Evolutionary conservation across 2,888 invertebrate genomes (phyloP).

Genomic region (Agrotis segetum): DNA sequence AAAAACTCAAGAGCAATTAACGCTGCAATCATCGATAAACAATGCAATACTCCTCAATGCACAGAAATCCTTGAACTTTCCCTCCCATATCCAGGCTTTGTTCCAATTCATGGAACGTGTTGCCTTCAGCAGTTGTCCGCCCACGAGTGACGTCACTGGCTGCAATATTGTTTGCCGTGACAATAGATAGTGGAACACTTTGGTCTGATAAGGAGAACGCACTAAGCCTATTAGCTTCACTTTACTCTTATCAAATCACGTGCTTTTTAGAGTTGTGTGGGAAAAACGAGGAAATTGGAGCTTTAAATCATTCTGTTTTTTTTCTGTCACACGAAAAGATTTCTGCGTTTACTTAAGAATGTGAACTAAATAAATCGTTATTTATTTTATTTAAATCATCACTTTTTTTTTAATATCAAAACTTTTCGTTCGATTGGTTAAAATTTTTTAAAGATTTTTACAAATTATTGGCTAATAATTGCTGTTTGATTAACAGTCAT

Average conservation of each 20-base stretch:
- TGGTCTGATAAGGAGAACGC: slow-evolving; percentile 59
- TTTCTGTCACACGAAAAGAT: too few species aligned
- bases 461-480: too few species aligned
- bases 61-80: slow-evolving; percentile 56
- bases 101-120: slow-evolving; percentile 50
- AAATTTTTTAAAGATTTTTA: too few species aligned
- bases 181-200: slow-evolving; percentile 50
- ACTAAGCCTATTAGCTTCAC: slow-evolving; percentile 64
- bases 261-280: slow-evolving; percentile 34
- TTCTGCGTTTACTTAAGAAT: too few species aligned
- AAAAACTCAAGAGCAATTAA: too few species aligned
- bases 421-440: too few species aligned
- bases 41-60: slow-evolving; percentile 17
- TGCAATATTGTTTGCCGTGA: slow-evolving; percentile 61
- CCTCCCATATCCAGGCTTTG: slow-evolving; percentile 20
- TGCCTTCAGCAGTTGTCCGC: slow-evolving; percentile 35
- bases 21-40: slow-evolving; percentile 23
- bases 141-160: slow-evolving; percentile 55
- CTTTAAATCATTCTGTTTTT: not conserved
- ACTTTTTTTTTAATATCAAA: too few species aligned
- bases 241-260: slow-evolving; percentile 52
- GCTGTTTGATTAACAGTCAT: too few species aligned
- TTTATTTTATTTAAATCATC: too few species aligned
- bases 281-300: not conserved
- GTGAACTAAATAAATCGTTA: too few species aligned